Evolutionary conservation across 2,113 vertebrate species (phyloP).

Genomic region (Alces alces): DNA sequence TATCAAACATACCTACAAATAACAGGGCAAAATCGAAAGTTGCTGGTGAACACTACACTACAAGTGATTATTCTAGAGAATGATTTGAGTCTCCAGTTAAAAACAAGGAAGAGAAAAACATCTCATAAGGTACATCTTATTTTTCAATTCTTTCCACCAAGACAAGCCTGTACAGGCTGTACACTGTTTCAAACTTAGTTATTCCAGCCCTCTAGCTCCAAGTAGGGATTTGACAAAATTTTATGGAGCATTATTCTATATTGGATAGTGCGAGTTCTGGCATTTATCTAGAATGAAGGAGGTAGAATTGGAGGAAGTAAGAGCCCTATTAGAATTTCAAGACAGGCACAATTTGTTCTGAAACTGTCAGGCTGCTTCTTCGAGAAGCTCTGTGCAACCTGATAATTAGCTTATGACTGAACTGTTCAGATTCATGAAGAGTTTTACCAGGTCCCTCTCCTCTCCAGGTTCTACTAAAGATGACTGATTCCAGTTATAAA

Average conservation of each 20-base stretch:
- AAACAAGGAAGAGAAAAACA: not conserved
- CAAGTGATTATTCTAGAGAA: not conserved
- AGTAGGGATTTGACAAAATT: slow-evolving; percentile 10
- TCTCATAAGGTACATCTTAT: not conserved
- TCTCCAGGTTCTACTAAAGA: not conserved
- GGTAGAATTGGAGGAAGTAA: not conserved
- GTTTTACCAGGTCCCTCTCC: not conserved
- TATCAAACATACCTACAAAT: not conserved
- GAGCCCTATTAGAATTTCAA: slow-evolving; percentile 15
- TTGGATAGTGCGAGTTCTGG: not conserved
- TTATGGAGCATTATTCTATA: slow-evolving; percentile 13
- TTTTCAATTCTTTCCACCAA: slow-evolving; percentile 18
- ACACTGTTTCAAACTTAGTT: slow-evolving; percentile 23
- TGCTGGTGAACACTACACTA: not conserved
- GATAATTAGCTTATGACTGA: slow-evolving; percentile 12
- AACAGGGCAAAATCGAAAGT: not conserved
- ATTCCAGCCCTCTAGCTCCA: not conserved
- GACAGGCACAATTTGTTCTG: not conserved
- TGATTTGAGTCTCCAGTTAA: slow-evolving; percentile 1
- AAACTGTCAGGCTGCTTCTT: not conserved
- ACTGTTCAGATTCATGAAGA: not conserved
- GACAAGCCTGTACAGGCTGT: not conserved
- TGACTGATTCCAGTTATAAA: not conserved
- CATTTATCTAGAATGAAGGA: not conserved
- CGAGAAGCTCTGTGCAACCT: not conserved